Conservation (phyloP, 2,113 vertebrate genomes). For the Melanerpes formicivorus region DNA sequence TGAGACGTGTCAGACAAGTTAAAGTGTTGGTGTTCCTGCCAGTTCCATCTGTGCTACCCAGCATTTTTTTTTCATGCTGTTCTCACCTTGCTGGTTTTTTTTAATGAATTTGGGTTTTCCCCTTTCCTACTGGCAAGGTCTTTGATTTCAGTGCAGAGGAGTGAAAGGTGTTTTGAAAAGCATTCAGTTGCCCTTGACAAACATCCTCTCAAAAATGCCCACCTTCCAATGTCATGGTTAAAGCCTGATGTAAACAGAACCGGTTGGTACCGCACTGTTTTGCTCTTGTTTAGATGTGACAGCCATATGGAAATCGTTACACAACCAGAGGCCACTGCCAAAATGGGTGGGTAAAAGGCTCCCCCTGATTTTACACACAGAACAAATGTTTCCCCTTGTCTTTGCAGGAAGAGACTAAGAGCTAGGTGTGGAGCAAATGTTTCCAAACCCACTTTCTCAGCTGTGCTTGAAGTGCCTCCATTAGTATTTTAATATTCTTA, state of each 20-base stretch:
- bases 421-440: background rate
- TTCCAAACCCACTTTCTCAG: background rate
- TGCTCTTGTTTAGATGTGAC: slow-evolving; percentile 13
- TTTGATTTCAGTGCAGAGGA: background rate
- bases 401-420: background rate
- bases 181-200: background rate
- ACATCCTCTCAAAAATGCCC: background rate
- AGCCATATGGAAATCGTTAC: slow-evolving; percentile 35
- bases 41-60: background rate
- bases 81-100: background rate
- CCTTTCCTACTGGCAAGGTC: background rate
- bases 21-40: background rate
- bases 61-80: background rate
- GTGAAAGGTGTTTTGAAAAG: slow-evolving; percentile 6
- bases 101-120: background rate
- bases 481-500: slow-evolving; percentile 27
- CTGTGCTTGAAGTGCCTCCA: background rate
- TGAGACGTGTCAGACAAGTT: background rate
- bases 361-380: background rate
- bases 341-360: background rate
- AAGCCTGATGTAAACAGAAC: slow-evolving; percentile 2
- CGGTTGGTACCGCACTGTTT: background rate
- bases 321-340: background rate
- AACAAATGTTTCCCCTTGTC: background rate
- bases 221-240: background rate